Percentiles rank a stretch among this genome's conserved stretches.
Evolutionary conservation across 2,888 invertebrate genomes (phyloP).

Genomic region (Sacculina carcini): DNA sequence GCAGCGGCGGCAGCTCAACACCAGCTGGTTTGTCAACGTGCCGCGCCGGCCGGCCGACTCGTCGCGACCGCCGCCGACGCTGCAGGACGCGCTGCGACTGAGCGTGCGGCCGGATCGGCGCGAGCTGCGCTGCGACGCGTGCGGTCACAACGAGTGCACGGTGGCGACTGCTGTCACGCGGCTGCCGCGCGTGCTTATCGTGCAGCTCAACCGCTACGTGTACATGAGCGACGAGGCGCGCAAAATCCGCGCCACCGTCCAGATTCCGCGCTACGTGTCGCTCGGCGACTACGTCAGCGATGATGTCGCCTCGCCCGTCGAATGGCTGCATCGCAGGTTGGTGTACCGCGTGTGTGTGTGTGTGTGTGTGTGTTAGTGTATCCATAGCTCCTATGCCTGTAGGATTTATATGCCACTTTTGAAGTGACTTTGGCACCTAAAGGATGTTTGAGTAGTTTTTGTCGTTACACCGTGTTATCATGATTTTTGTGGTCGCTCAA

Average conservation of each 20-base stretch:
- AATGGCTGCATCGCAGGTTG: no score
- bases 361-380: no score
- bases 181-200: constrained; percentile 12
- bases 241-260: constrained; percentile 11
- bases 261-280: constrained; percentile 8
- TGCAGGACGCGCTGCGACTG: constrained; percentile 11
- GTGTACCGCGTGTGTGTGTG: no score
- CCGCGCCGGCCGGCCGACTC: constrained; percentile 4
- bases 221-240: constrained; percentile 9
- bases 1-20: constrained; percentile 11
- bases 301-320: background rate
- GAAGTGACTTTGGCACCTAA: no score
- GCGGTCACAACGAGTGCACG: constrained; percentile 9
- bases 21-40: constrained; percentile 12
- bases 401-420: no score
- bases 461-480: no score
- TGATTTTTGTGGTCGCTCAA: no score
- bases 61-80: constrained; percentile 6
- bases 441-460: no score
- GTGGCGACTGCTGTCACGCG: constrained; percentile 11
- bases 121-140: constrained; percentile 12
- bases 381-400: constrained; percentile 1
- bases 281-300: constrained; percentile 5
- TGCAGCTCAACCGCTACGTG: constrained; percentile 13
- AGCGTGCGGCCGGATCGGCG: constrained; percentile 12